These are phyloP conservation scores for Coracopsis vasa DNA, from an alignment of 2,113 vertebrate genomes.

Conservation along the genomic window DNA sequence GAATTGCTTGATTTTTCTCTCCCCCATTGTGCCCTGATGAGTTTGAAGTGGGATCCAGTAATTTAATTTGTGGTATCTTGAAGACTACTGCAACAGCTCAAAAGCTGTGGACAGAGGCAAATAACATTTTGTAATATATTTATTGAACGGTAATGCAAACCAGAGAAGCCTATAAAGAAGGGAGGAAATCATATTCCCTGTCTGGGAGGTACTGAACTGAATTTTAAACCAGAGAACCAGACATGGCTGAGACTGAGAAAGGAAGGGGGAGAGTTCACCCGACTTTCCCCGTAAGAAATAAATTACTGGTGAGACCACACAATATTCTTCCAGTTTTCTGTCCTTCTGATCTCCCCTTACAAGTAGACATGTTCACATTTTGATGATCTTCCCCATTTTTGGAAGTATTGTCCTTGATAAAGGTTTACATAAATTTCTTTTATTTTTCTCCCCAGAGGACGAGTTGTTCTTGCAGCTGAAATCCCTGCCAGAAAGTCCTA, in stretches of 20 bases:
- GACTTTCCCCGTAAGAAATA: background rate
- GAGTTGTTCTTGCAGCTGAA: background rate
- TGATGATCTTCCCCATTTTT: background rate
- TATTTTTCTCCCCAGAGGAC: background rate
- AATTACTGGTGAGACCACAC: slow-evolving; percentile 5
- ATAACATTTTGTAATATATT: background rate
- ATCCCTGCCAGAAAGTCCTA: background rate
- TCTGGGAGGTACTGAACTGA: slow-evolving; percentile 1
- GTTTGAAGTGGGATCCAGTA: background rate
- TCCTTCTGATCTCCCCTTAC: background rate
- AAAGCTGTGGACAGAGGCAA: background rate
- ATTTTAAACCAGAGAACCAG: slow-evolving; percentile 32
- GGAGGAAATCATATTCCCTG: slow-evolving; percentile 3
- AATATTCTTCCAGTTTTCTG: background rate
- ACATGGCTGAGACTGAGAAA: background rate
- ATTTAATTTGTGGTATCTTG: slow-evolving; percentile 17
- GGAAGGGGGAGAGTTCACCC: background rate
- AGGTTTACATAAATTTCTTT: background rate
- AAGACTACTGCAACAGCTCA: background rate
- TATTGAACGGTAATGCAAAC: slow-evolving; percentile 32
- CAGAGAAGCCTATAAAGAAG: background rate
- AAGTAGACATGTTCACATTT: background rate
- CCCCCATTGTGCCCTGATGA: background rate
- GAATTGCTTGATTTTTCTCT: background rate
- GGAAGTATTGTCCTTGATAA: background rate